phyloP scores from a whole-genome alignment of 2,888 invertebrate species.

The Zhuqinia jingwanae region DNA sequence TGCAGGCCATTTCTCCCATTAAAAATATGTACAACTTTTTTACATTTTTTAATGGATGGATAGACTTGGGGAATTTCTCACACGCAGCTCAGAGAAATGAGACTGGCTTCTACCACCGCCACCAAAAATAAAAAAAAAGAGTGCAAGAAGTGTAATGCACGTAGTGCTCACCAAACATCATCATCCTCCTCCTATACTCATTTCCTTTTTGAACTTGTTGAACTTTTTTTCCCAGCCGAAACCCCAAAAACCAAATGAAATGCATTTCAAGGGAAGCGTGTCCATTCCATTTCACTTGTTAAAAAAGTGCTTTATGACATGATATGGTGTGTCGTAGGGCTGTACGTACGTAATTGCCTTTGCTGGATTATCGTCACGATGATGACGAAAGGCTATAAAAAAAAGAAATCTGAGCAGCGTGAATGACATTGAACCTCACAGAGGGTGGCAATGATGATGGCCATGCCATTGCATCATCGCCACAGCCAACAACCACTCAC shows the following conservation, averaged over 20 bases:
- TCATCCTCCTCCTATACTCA: background rate
- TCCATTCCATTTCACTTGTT: conserved; percentile 21
- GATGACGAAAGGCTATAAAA: background rate
- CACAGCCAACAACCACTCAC: background rate
- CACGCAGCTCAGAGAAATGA: background rate
- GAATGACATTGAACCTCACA: conserved; percentile 63
- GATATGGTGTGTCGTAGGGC: conserved; percentile 23
- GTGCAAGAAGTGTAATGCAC: background rate
- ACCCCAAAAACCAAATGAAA: background rate
- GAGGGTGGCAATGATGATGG: conserved; percentile 41
- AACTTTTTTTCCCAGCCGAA: background rate
- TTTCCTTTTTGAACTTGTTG: conserved; percentile 45
- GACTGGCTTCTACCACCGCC: background rate
- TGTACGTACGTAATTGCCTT: conserved; percentile 53
- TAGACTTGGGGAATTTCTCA: conserved; percentile 63
- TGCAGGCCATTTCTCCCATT: background rate
- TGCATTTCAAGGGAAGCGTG: conserved; percentile 28
- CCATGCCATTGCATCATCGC: background rate
- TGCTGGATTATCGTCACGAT: conserved; percentile 36
- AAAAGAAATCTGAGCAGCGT: conserved; percentile 54
- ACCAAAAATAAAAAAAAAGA: conserved; percentile 8
- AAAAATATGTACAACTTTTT: background rate
- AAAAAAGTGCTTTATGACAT: background rate
- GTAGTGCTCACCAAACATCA: background rate
- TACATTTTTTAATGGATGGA: conserved; percentile 28